These are phyloP conservation scores for Cottus gobio DNA, from an alignment of 2,113 vertebrate species.

Conservation along the genomic window DNA sequence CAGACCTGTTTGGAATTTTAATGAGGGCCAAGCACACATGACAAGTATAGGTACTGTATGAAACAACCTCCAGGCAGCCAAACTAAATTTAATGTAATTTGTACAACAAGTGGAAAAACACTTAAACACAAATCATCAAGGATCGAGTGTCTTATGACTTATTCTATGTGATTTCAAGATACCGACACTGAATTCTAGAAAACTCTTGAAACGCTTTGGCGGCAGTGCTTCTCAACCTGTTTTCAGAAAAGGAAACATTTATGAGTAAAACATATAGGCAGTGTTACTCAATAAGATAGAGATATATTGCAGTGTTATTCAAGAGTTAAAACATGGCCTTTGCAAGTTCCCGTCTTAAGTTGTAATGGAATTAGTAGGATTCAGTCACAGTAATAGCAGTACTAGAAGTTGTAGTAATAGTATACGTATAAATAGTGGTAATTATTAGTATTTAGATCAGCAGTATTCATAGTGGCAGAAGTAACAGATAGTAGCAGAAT, in stretches of 20 bases:
- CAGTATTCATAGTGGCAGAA: neutral
- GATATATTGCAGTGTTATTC: neutral
- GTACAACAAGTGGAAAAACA: neutral
- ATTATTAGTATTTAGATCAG: neutral
- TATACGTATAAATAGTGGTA: neutral
- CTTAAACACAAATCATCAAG: neutral
- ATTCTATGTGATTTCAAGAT: neutral
- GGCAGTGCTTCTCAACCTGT: neutral
- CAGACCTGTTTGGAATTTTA: neutral
- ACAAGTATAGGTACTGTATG: neutral
- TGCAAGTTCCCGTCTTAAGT: too few relatives aligned
- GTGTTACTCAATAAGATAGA: neutral
- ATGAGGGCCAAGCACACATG: neutral
- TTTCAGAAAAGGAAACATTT: neutral
- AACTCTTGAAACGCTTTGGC: neutral
- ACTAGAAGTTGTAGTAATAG: neutral
- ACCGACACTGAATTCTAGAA: neutral
- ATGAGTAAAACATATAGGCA: neutral
- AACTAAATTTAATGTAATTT: neutral
- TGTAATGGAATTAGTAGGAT: neutral
- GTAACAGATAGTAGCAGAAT: neutral
- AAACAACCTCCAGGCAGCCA: neutral
- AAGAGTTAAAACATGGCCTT: neutral
- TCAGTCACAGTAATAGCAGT: neutral
- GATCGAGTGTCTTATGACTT: neutral